Evolutionary conservation across 1,140 invertebrate species (phyloP), one percentile per base, ranked within the genome.

Genomic region (Lanistes nyassanus): DNA sequence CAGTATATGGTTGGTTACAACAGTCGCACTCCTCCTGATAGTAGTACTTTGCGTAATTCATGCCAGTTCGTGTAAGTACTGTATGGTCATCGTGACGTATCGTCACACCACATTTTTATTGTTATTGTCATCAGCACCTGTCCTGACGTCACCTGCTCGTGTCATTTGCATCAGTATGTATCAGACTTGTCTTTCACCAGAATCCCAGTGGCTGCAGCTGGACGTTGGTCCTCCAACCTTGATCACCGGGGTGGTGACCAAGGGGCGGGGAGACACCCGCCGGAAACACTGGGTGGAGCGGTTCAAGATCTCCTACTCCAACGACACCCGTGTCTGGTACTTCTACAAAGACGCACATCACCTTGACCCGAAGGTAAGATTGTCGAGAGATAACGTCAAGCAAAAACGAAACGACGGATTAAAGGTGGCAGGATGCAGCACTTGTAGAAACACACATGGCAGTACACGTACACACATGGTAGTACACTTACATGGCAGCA

Each of bases 291-390:
- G 91, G 91, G 91, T 92, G 3, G 91, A 90, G 16, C 86, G 90
- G 13, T 92, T 92, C 84, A 90, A 89, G 42, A 77, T 92, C 11
- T 90, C 91, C 7, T 92, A 91, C 85, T 91, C 90, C 81, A 92
- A 92, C 81, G 91, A 92, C 81, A 89, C 90, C 31, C 78, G 85
- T 26, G 78, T 90, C 11, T 92, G 92, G 92, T 90, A 89, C 81
- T 91, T 87, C 81, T 92, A 92, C 83, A 92, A 92, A 80, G 92
- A 92, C 79, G 90, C 89, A 21, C 90, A 91, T 77, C 90, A 91
- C 80, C 87, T 91, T 11, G 90, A 90, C 65, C 88, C 91, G n/a
- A 91, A 91, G 89, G 91, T 92, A 88, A 81, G 81, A 39, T 26
- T 51, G 16, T 69, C 19, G 51, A 23, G 1, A 7, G 56, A 60